A percentile compares a stretch with the other conserved stretches of the same genome.
These are phyloP conservation scores for Hofmannophila pseudospretella DNA, from an alignment of 2,888 invertebrate species.

Conservation along the genomic window DNA sequence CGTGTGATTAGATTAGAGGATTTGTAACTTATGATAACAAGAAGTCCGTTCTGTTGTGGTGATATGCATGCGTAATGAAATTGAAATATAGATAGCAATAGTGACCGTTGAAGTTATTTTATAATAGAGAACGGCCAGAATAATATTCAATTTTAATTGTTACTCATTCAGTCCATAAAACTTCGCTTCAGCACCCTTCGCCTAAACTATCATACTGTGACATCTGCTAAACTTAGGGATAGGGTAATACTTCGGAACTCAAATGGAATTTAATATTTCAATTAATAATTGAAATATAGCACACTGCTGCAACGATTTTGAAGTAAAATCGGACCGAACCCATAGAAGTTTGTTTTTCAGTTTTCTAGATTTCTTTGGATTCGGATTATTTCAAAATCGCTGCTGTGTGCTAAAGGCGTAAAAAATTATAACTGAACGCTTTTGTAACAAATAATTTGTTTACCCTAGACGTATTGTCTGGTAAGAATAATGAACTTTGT, in stretches of 20 bases:
- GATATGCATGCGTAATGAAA: slow-evolving; percentile 33
- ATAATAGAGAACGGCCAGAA: slow-evolving; percentile 31
- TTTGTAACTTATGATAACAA: slow-evolving; percentile 27
- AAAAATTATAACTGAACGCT: too few relatives aligned
- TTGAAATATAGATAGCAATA: slow-evolving; percentile 33
- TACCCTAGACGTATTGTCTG: too few relatives aligned
- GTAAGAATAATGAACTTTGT: slow-evolving; percentile 21
- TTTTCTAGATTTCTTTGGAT: too few relatives aligned
- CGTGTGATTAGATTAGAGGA: slow-evolving; percentile 40
- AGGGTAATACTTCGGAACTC: slow-evolving; percentile 34
- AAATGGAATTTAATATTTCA: slow-evolving; percentile 17
- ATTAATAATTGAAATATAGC: too few relatives aligned
- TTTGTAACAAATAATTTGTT: too few relatives aligned
- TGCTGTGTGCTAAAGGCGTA: too few relatives aligned
- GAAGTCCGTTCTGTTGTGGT: slow-evolving; percentile 32
- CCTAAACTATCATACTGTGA: slow-evolving; percentile 46
- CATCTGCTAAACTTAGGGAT: slow-evolving; percentile 51
- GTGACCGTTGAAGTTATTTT: slow-evolving; percentile 31
- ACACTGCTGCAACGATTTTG: too few relatives aligned
- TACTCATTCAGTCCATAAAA: slow-evolving; percentile 53
- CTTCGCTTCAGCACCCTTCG: slow-evolving; percentile 60
- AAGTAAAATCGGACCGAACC: too few relatives aligned
- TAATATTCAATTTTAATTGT: slow-evolving; percentile 37
- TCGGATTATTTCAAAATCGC: too few relatives aligned
- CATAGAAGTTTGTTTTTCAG: too few relatives aligned